phyloP scores from a whole-genome alignment of 2,797 vertebrate genomes.

The Acrossocheilus wenchowensis region DNA sequence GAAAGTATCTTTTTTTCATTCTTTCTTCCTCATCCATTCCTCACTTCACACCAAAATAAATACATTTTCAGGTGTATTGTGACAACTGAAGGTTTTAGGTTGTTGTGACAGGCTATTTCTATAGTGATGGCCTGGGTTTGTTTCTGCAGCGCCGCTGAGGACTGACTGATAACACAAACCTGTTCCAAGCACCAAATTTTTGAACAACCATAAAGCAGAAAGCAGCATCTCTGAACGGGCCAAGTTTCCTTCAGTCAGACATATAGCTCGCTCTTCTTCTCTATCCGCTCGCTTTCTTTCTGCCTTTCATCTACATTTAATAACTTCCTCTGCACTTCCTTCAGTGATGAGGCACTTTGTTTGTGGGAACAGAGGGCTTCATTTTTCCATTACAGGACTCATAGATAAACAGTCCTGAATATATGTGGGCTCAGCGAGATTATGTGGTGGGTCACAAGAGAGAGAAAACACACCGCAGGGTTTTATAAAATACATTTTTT shows the following conservation, averaged over 20 bases:
- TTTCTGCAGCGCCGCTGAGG: not conserved
- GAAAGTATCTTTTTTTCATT: not conserved
- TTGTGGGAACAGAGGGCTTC: slow-evolving; percentile 11
- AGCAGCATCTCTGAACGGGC: not conserved
- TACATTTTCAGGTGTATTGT: not conserved
- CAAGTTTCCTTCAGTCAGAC: slow-evolving; percentile 16
- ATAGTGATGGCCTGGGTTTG: not conserved
- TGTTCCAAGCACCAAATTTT: slow-evolving; percentile 21
- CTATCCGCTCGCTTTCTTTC: slow-evolving; percentile 20
- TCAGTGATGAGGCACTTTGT: slow-evolving; percentile 18
- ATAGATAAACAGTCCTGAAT: slow-evolving; percentile 13
- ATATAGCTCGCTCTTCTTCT: not conserved
- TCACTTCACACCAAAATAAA: not conserved
- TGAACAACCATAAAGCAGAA: slow-evolving; percentile 45
- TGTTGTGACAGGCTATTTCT: not conserved
- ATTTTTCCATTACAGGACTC: slow-evolving; percentile 29
- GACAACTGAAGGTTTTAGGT: not conserved
- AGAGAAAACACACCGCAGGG: not conserved
- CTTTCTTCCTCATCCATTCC: not conserved
- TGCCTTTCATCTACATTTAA: slow-evolving; percentile 39
- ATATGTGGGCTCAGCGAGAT: not conserved
- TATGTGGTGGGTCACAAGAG: not conserved
- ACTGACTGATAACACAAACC: slow-evolving; percentile 36
- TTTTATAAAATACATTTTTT: slow-evolving; percentile 16
- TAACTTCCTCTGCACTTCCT: slow-evolving; percentile 21